A percentile compares a stretch with the other conserved stretches of the same genome.
phyloP scores from a whole-genome alignment of 2,113 vertebrate species.

The Ciconia maguari region DNA sequence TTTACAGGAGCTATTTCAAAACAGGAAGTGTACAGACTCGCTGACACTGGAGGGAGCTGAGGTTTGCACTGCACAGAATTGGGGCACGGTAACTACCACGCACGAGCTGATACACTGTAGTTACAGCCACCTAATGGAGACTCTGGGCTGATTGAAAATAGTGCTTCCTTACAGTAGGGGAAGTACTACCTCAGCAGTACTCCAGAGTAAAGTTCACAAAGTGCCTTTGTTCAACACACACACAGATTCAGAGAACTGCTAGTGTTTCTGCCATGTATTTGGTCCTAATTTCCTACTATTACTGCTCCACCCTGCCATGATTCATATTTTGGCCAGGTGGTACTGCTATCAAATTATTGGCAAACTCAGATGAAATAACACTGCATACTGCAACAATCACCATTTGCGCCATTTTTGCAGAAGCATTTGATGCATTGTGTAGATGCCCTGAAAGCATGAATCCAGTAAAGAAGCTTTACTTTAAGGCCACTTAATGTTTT shows the following conservation, averaged over 20 bases:
- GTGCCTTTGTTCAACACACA: neutral
- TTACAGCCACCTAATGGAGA: neutral
- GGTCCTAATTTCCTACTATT: neutral
- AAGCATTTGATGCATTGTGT: neutral
- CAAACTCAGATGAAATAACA: neutral
- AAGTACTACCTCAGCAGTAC: neutral
- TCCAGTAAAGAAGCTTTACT: neutral
- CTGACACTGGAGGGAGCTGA: neutral
- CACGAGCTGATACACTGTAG: accelerated
- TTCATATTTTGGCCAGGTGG: neutral
- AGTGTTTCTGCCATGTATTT: neutral
- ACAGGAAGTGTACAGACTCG: neutral
- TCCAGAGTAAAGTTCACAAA: neutral
- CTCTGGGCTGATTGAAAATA: neutral
- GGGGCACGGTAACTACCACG: neutral
- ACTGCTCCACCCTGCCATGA: neutral
- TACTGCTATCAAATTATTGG: neutral
- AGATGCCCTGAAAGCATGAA: neutral
- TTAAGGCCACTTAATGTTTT: neutral
- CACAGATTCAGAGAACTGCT: neutral
- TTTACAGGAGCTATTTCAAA: neutral
- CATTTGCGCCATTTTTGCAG: accelerated
- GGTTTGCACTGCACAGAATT: neutral
- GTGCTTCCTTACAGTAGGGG: accelerated
- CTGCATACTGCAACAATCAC: neutral